Evolutionary conservation across 2,113 vertebrate species (phyloP).

Genomic region (Nanger granti): DNA sequence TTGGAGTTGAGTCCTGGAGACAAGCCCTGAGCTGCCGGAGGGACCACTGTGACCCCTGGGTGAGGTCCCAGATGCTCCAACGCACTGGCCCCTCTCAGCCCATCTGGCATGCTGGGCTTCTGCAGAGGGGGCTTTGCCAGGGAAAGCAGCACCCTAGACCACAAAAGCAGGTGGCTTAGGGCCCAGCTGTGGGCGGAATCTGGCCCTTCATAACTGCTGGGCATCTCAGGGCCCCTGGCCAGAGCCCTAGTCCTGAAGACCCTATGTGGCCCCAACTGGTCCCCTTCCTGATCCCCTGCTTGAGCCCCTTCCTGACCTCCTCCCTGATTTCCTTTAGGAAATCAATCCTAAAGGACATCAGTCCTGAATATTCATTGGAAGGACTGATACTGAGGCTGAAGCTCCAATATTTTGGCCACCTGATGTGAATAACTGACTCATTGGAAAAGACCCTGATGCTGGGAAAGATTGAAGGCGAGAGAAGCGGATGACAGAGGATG

Average conservation of each 20-base stretch:
- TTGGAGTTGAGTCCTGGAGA: background rate
- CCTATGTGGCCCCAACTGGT: background rate
- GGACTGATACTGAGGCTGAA: background rate
- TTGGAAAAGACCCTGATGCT: background rate
- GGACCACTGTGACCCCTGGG: fast-evolving
- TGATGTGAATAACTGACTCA: background rate
- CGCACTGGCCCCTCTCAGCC: background rate
- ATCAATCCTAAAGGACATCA: background rate
- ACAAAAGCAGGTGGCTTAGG: fast-evolving
- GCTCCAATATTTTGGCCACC: background rate
- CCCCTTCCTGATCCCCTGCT: background rate
- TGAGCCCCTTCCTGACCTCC: background rate
- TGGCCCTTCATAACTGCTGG: no score
- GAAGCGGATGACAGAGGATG: background rate
- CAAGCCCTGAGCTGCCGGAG: background rate
- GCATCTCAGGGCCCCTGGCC: background rate
- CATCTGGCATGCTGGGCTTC: background rate
- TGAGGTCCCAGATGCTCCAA: no score
- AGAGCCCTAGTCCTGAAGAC: background rate
- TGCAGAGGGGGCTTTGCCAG: background rate
- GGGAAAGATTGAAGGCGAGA: background rate
- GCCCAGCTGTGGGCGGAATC: background rate
- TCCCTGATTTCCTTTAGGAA: background rate
- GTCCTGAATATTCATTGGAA: background rate
- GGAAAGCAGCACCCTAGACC: background rate